Base-by-base conservation (phyloP, 2,113 vertebrate genomes). In the Callopanchax toddi region DNA sequence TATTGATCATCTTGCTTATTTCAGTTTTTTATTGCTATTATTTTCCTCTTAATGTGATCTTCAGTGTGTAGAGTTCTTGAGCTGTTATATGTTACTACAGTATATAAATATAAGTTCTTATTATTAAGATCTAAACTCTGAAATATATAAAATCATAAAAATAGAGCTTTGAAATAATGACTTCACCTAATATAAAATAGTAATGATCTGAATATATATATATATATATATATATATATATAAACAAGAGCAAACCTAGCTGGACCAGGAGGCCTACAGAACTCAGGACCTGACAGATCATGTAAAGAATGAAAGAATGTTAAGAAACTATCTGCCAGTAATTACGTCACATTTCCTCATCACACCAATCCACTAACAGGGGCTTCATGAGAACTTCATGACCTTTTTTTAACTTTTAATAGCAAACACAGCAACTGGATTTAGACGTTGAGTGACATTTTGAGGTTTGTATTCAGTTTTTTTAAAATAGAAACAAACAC, bases 401-500 rank as follows among this genome's bases (percentile, higher is more conserved):
- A 23, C 5, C n/a, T n/a, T 11, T 23, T 11, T 22, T 49, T 15
- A 25, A 49, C 12, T 23, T 37, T 49, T 49, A 7, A 21, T 22
- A 48, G 40, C 20, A 34, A 18, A 15, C 10, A 32, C 5, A 13
- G 40, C 5, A 64, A 54, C 23, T 57, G 51, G 39, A 48, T 23
- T 17, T 1, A 18, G 16, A 18, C 29, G 3, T 23, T 16, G 43
- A 60, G 39, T 20, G 12, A 50, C n/a, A 18, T 18, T 23, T 51
- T 11, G 18, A 18, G 36, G 11, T 2, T 67, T 32, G 21, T n/a
- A 39, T 32, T 50, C 18, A 23, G 23, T 67, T 58, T 58, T 58
- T 58, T 29, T 39, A 55, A 37, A 52, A 40, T 23, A 45, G 21
- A 32, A 16, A 8, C 22, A 13, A 44, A 22, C 44, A 23, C 37